phyloP scores from a whole-genome alignment of 2,797 vertebrate species.

The Acanthiza pusilla region DNA sequence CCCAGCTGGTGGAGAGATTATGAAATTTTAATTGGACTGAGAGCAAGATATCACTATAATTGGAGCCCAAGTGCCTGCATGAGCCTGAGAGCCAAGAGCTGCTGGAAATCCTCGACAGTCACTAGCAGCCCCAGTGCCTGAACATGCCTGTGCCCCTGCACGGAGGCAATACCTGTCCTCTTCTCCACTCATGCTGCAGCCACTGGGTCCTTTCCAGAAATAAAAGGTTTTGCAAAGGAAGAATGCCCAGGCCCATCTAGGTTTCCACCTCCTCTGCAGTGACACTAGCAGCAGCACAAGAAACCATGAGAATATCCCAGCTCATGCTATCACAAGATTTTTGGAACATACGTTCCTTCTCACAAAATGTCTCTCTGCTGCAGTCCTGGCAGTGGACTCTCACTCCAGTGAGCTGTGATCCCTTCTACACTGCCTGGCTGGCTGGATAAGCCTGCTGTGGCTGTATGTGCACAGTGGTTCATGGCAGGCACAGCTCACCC shows the following conservation, averaged over 20 bases:
- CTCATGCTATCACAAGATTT: not conserved
- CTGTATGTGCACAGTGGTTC: not conserved
- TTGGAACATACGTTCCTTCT: not conserved
- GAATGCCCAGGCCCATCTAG: not conserved
- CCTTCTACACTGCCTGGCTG: not conserved
- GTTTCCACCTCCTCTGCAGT: not conserved
- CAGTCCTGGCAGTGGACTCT: not conserved
- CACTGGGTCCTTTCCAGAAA: not conserved
- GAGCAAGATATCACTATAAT: constrained; percentile 70
- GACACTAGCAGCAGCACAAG: not conserved
- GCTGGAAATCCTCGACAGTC: constrained; percentile 18
- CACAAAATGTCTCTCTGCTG: not conserved
- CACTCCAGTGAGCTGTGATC: not conserved
- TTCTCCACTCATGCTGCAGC: not conserved
- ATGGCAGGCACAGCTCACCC: fast-evolving
- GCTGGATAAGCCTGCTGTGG: not conserved
- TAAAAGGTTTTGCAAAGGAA: not conserved
- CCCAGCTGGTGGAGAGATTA: constrained; percentile 49
- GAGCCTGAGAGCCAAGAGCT: constrained; percentile 13
- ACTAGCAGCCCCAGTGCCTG: not conserved
- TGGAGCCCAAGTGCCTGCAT: constrained; percentile 57
- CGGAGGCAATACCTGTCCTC: not conserved
- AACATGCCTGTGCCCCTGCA: not conserved
- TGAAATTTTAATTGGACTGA: constrained; percentile 74
- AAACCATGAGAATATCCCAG: not conserved